These are phyloP conservation scores for Ryuthela nishihirai DNA, from an alignment of 2,888 invertebrate genomes.

Conservation along the genomic window DNA sequence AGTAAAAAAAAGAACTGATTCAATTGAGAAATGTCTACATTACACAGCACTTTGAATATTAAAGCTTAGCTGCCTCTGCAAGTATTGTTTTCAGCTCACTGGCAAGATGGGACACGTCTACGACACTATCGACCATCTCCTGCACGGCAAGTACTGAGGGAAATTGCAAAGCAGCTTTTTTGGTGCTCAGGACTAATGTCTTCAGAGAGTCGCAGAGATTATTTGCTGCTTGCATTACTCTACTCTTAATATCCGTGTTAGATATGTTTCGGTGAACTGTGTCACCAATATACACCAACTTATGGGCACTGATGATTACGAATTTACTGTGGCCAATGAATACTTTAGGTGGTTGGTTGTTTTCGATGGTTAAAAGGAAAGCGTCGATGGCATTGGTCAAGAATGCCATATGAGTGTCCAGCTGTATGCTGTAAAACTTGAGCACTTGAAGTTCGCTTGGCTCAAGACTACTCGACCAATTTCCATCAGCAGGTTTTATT, in stretches of 20 bases:
- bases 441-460: conserved; percentile 77
- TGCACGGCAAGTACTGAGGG: conserved; percentile 85
- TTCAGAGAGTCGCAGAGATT: conserved; percentile 74
- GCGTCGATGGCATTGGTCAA: conserved; percentile 85
- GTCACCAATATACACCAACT: conserved; percentile 89
- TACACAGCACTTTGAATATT: too few relatives aligned
- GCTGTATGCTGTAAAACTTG: conserved; percentile 80
- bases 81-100: neutral
- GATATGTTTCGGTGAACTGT: conserved; percentile 72
- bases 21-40: too few relatives aligned
- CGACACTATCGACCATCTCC: conserved; percentile 87
- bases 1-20: too few relatives aligned
- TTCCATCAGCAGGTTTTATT: neutral
- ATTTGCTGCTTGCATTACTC: conserved; percentile 71
- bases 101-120: conserved; percentile 62
- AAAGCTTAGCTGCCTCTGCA: neutral
- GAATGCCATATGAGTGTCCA: conserved; percentile 70
- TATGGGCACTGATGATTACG: conserved; percentile 87
- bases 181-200: conserved; percentile 78
- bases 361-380: conserved; percentile 83
- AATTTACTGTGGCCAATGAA: conserved; percentile 92
- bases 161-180: conserved; percentile 84
- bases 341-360: conserved; percentile 84
- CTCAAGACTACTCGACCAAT: conserved; percentile 47
- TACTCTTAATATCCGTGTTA: conserved; percentile 10